These are phyloP conservation scores for Sclerodermus sp. DNA, from an alignment of 2,888 invertebrate genomes.

Conservation along the genomic window DNA sequence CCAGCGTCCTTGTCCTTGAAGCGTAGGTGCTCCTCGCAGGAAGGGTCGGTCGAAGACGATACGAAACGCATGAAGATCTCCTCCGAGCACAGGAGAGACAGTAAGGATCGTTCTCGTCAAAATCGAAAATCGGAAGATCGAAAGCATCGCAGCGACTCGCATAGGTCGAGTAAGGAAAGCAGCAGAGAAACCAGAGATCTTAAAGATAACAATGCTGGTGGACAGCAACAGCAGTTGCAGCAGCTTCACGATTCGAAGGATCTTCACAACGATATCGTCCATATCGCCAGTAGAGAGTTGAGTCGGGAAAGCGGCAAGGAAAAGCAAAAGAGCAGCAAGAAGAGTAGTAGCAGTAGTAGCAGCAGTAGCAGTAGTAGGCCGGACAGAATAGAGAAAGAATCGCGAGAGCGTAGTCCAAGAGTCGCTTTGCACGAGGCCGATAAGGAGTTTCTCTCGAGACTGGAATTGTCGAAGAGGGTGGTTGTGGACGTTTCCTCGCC, in stretches of 20 bases:
- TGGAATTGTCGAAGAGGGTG: conserved; percentile 47
- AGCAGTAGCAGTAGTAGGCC: conserved; percentile 36
- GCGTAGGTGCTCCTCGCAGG: conserved; percentile 78
- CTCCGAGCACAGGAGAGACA: conserved; percentile 68
- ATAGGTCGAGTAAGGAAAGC: conserved; percentile 48
- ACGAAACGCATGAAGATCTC: conserved; percentile 67
- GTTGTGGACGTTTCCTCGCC: conserved; percentile 7
- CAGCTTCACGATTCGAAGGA: too few species aligned
- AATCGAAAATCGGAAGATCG: conserved; percentile 53
- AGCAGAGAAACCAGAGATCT: conserved; percentile 31
- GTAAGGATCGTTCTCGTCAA: conserved; percentile 64
- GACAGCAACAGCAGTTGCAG: conserved; percentile 34
- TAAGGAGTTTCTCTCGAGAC: conserved; percentile 48
- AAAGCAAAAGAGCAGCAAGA: conserved; percentile 44
- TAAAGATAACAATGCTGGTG: too few species aligned
- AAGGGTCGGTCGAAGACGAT: conserved; percentile 64
- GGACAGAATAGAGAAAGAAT: conserved; percentile 40
- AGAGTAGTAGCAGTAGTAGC: conserved; percentile 35
- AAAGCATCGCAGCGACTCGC: conserved; percentile 51
- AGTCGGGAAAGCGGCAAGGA: conserved; percentile 46
- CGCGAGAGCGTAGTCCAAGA: conserved; percentile 49
- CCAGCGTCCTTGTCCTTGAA: conserved; percentile 68
- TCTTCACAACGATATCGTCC: too few species aligned
- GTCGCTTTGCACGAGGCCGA: conserved; percentile 48
- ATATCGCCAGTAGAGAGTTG: too few species aligned